Percentiles rank a stretch among this genome's conserved stretches.
Conservation (phyloP, 53 echinoderm and acorn worm species). For the Glandiceps talaboti region DNA sequence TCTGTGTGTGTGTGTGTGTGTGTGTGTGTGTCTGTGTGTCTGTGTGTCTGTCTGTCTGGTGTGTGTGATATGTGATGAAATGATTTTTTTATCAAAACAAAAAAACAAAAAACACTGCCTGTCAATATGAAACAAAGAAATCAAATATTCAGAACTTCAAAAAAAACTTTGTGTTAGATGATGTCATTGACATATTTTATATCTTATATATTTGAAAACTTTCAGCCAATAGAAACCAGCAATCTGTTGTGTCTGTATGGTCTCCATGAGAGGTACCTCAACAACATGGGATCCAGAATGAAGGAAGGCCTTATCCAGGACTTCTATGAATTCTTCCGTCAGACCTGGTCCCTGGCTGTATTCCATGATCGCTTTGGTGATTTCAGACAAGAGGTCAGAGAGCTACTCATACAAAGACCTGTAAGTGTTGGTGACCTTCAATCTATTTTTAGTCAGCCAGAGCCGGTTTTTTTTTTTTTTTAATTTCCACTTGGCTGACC, state of each 20-base stretch:
- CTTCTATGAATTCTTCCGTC: constrained; percentile 76
- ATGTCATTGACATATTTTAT: no score
- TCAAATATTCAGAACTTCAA: no score
- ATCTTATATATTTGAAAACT: no score
- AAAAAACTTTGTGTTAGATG: no score
- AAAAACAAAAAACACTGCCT: background rate
- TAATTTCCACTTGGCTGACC: no score
- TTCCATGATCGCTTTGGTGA: constrained; percentile 95
- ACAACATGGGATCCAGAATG: constrained; percentile 84
- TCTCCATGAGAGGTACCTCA: constrained; percentile 91
- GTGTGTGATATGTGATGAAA: no score
- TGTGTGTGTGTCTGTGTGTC: no score
- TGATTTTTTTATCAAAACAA: background rate
- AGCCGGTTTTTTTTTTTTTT: no score
- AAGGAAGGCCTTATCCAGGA: constrained; percentile 79
- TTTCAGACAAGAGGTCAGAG: constrained; percentile 89
- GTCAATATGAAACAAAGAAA: background rate
- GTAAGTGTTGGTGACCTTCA: constrained; percentile 40
- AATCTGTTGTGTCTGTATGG: constrained; percentile 88
- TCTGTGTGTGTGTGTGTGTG: no score
- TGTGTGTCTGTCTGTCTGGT: no score
- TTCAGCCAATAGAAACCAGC: constrained; percentile 61
- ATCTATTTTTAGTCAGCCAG: no score
- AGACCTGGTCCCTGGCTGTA: constrained; percentile 86
- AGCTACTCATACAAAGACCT: constrained; percentile 82